Evolutionary conservation across 2,888 invertebrate species (phyloP), one percentile per base, ranked within the genome.

Genomic region (Campoletis raptor): DNA sequence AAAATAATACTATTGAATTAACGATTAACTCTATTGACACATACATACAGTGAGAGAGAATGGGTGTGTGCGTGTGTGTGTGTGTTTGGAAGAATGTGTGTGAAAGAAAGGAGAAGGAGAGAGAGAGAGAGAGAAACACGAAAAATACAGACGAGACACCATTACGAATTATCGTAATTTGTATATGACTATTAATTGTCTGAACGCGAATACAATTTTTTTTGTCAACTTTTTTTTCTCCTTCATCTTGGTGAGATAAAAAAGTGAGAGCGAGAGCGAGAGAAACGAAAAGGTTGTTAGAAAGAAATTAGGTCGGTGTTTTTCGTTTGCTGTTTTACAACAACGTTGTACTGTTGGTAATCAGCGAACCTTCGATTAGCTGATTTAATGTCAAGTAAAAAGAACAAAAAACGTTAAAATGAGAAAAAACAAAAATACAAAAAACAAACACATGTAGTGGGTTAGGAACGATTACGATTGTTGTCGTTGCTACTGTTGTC

Each of bases 231-330:
- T 40, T 45, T 74, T 18, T 82, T 74, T 85, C 57, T 66, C 81
- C 87, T 89, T 85, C 85, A 87, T 66, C 73, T 81, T 72, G 80
- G 83, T 85, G 80, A 81, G 86, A 83, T 64, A 45, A 42, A 70
- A 70, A 69, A 83, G 36, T 64, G 81, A 45, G 81, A 72, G 42
- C 73, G 67, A 57, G 77, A 77, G 74, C 24, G 37, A 86, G 37
- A 57, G 64, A 81, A 67, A 79, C 12, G 69, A 76, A 21, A 66
- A 78, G 77, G 42, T 87, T 84, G 86, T 85, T 85, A 87, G 85
- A 87, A 70, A 92, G 91, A 91, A 90, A 90, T 91, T 93, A 93
- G 93, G 91, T 94, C 92, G 93, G 91, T 93, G 93, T 94, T 93
- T 81, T 87, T 92, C 91, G 91, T 94, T 93, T 93, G 93, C 92